A percentile compares a stretch with the other conserved stretches of the same genome.
phyloP scores from a whole-genome alignment of 1,140 invertebrate species.

The Diplogasteroides magnus region DNA sequence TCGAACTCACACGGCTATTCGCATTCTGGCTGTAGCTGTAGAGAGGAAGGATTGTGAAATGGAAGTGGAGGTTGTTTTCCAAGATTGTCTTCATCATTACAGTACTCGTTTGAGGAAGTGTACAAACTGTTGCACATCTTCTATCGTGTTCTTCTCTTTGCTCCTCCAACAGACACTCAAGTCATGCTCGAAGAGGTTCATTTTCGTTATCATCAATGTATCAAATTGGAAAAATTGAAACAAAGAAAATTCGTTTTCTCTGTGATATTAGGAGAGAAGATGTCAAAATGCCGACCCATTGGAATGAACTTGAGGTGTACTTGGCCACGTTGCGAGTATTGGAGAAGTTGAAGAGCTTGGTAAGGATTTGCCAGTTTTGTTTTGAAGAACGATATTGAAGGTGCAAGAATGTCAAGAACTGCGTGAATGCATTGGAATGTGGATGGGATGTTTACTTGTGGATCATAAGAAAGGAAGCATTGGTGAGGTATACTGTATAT shows the following conservation, averaged over 20 bases:
- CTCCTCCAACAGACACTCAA: constrained; percentile 5
- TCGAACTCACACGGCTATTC: background rate
- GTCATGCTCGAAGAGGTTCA: constrained; percentile 6
- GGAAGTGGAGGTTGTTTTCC: background rate
- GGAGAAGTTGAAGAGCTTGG: too few relatives aligned
- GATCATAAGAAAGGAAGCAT: constrained; percentile 12
- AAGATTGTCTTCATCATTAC: background rate
- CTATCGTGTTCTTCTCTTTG: constrained; percentile 14
- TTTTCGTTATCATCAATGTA: background rate
- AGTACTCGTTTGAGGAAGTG: constrained; percentile 5
- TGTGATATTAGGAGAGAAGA: too few relatives aligned
- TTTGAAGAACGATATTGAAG: too few relatives aligned
- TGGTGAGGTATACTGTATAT: constrained; percentile 2
- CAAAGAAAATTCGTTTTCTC: too few relatives aligned
- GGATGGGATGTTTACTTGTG: constrained; percentile 6
- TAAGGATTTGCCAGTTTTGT: too few relatives aligned
- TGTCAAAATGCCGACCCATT: too few relatives aligned
- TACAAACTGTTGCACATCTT: constrained; percentile 3
- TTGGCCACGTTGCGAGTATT: too few relatives aligned
- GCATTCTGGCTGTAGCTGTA: background rate
- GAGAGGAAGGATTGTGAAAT: background rate
- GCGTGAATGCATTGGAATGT: background rate
- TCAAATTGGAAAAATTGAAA: constrained; percentile 1
- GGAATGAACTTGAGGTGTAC: too few relatives aligned
- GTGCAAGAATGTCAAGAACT: too few relatives aligned